Evolutionary conservation across 2,888 invertebrate genomes (phyloP).

Genomic region (Furcula furcula): DNA sequence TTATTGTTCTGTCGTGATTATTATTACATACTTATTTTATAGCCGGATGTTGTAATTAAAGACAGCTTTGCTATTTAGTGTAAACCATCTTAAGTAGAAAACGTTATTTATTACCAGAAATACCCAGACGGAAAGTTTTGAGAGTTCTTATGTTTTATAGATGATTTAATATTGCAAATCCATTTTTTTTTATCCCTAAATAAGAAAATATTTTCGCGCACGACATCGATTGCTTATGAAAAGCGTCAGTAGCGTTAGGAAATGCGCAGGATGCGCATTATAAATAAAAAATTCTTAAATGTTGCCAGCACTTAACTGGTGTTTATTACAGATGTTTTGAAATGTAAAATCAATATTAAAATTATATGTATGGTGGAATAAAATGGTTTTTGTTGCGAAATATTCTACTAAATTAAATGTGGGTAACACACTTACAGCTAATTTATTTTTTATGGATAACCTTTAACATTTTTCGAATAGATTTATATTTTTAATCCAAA

Average conservation of each 20-base stretch:
- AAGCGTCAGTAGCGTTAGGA: too few species aligned
- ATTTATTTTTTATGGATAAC: constrained; percentile 28
- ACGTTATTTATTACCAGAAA: too few species aligned
- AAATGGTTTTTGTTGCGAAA: constrained; percentile 37
- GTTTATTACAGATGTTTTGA: constrained; percentile 24
- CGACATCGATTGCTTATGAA: constrained; percentile 11
- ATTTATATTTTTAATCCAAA: constrained; percentile 16
- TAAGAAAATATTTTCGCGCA: constrained; percentile 20
- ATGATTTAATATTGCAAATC: constrained; percentile 3
- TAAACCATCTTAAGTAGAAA: too few species aligned
- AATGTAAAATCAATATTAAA: constrained; percentile 33
- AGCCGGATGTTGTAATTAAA: too few species aligned
- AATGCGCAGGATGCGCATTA: too few species aligned
- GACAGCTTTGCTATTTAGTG: too few species aligned
- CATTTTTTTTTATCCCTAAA: constrained; percentile 2
- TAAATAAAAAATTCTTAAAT: constrained; percentile 24
- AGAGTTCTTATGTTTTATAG: constrained; percentile 1
- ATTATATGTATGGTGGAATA: constrained; percentile 39
- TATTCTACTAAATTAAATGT: constrained; percentile 24
- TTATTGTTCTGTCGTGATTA: too few species aligned
- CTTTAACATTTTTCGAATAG: constrained; percentile 30
- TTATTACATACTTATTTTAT: too few species aligned
- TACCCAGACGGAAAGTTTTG: too few species aligned
- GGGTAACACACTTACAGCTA: constrained; percentile 9
- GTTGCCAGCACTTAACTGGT: constrained; percentile 24